Conservation (phyloP, 2,797 vertebrate species). For the Apogon hyalosoma region DNA sequence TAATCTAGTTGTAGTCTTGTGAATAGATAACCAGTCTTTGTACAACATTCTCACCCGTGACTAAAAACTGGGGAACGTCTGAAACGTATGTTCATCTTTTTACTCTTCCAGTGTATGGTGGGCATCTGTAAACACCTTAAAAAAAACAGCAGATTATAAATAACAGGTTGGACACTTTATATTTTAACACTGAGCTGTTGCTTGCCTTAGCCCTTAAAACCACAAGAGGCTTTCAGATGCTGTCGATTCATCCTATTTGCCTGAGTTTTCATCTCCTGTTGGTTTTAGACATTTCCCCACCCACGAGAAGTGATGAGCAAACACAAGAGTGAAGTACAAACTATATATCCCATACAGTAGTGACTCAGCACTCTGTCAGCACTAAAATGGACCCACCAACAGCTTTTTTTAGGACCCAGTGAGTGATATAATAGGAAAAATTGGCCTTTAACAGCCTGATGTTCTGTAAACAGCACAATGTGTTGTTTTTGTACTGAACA, state of each 20-base stretch:
- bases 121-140: too few relatives aligned
- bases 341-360: constrained; percentile 27
- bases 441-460: not conserved
- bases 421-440: constrained; percentile 17
- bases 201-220: not conserved
- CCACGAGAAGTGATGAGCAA: constrained; percentile 46
- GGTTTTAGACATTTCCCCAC: constrained; percentile 33
- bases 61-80: too few relatives aligned
- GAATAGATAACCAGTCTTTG: too few relatives aligned
- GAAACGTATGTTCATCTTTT: too few relatives aligned
- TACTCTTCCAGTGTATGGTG: too few relatives aligned
- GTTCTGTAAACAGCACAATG: not conserved
- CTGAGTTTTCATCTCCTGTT: constrained; percentile 22
- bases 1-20: too few relatives aligned
- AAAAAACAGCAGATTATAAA: not conserved
- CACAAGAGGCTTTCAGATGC: not conserved
- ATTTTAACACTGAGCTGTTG: not conserved
- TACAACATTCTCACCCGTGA: too few relatives aligned
- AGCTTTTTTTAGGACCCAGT: constrained; percentile 4
- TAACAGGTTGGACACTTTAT: too few relatives aligned
- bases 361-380: constrained; percentile 56
- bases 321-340: constrained; percentile 48
- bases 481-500: not conserved
- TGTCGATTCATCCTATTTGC: constrained; percentile 19
- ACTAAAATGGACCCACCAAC: constrained; percentile 14